These are phyloP conservation scores for Triplophysa yarkandensis DNA, from an alignment of 2,797 vertebrate genomes.

Conservation along the genomic window DNA sequence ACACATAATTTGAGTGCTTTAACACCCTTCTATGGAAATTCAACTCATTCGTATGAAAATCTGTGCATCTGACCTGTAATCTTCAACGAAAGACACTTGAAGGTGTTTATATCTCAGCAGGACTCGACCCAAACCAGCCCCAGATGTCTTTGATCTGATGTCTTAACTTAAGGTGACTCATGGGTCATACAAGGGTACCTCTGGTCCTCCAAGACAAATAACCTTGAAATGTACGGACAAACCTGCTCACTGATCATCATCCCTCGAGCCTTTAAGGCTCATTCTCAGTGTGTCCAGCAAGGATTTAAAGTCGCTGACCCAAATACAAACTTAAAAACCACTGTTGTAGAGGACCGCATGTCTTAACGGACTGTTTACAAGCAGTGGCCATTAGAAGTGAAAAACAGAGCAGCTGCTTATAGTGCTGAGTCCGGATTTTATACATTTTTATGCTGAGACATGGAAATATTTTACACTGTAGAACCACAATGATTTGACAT, in stretches of 20 bases:
- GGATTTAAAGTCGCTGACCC: background rate
- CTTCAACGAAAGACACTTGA: background rate
- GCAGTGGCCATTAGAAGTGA: background rate
- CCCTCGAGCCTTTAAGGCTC: background rate
- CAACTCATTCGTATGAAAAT: conserved; percentile 6
- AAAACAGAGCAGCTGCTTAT: background rate
- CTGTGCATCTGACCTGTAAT: background rate
- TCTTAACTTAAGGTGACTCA: conserved; percentile 4
- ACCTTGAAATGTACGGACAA: background rate
- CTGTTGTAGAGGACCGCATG: background rate
- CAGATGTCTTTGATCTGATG: conserved; percentile 17
- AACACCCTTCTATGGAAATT: no score
- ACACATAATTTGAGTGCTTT: no score
- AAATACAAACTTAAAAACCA: no score
- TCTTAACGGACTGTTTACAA: background rate
- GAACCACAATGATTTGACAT: background rate
- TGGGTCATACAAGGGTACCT: no score
- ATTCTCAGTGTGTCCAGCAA: background rate
- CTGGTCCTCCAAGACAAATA: conserved; percentile 8
- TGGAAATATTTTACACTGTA: background rate
- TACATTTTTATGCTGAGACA: conserved; percentile 8
- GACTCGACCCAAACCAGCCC: background rate
- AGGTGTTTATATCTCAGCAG: conserved; percentile 11
- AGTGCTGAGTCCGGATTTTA: conserved; percentile 20
- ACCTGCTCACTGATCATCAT: conserved; percentile 3